Evolutionary conservation across 2,888 invertebrate species (phyloP), one percentile per base, ranked within the genome.

Genomic region (Agapostemon virescens): DNA sequence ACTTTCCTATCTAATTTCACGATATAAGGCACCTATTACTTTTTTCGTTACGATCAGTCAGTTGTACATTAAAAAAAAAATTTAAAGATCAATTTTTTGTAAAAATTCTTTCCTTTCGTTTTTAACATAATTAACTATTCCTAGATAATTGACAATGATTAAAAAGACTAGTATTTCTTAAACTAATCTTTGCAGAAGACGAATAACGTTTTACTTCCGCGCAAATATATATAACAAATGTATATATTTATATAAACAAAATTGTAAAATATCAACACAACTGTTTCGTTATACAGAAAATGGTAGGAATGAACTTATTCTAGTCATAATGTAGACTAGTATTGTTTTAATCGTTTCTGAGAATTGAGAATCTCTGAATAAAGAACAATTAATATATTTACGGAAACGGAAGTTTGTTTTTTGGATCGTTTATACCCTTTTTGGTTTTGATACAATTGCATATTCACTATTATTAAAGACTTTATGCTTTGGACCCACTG

Each of bases 401-500:
- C 36, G 63, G 33, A 64, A 68, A 52, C 71, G 55, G 71, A 36
- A 77, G 36, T 77, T 69, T n/a, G n/a, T n/a, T 45, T 38, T 79
- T 69, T 23, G 38, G 38, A 66, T 61, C 15, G 40, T 74, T 93
- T 94, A 97, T 93, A 97, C 97, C 93, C 96, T 95, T 95, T 97
- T 97, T 90, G 97, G 96, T 93, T 97, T 97, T 91, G 97, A 97
- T 77, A 97, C 96, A 89, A 97, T 94, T 82, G 97, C 97, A 93
- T 97, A 97, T 89, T 96, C 96, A 83, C 95, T 95, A 74, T 97
- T 96, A 90, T 97, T 97, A 87, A 95, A 95, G 88, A 94, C 95
- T 89, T 95, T 95, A 90, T 96, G 96, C 89, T 94, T 94, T 49
- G 96, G 93, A 86, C 94, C 94, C 26, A 92, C 87, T 33, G 79